Evolutionary conservation across 2,797 vertebrate species (phyloP).

Genomic region (Odontamblyopus rebecca): DNA sequence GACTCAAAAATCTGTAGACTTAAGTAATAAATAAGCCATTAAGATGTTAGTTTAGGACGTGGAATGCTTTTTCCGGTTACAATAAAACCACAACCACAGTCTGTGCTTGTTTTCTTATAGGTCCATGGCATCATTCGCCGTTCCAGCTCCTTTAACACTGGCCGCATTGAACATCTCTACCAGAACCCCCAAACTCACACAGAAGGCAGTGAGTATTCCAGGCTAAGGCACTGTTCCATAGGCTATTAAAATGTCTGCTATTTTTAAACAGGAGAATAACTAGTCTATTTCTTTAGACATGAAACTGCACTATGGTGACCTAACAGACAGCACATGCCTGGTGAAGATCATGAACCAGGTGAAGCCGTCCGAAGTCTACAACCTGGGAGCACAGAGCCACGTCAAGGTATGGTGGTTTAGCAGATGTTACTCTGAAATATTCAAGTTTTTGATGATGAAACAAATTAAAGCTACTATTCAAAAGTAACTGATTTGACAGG

Average conservation of each 20-base stretch:
- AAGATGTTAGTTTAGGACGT: no score
- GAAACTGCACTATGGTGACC: conserved; percentile 96
- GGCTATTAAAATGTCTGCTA: background rate
- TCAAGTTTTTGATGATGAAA: background rate
- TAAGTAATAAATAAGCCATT: no score
- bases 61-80: background rate
- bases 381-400: conserved; percentile 98
- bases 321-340: conserved; percentile 97
- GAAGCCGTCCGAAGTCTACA: conserved; percentile 95
- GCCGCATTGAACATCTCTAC: conserved; percentile 96
- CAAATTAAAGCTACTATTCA: background rate
- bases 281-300: conserved; percentile 80
- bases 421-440: background rate
- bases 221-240: background rate
- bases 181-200: conserved; percentile 91
- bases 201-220: conserved; percentile 89
- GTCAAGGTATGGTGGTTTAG: conserved; percentile 84
- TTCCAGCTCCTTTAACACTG: conserved; percentile 98
- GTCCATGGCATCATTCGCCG: conserved; percentile 94
- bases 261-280: background rate
- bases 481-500: no score
- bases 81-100: background rate
- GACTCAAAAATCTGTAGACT: no score
- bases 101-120: conserved; percentile 60
- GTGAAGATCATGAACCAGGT: conserved; percentile 98